A percentile compares a stretch with the other conserved stretches of the same genome.
phyloP scores from a whole-genome alignment of 2,113 vertebrate genomes.

The Colossoma macropomum region DNA sequence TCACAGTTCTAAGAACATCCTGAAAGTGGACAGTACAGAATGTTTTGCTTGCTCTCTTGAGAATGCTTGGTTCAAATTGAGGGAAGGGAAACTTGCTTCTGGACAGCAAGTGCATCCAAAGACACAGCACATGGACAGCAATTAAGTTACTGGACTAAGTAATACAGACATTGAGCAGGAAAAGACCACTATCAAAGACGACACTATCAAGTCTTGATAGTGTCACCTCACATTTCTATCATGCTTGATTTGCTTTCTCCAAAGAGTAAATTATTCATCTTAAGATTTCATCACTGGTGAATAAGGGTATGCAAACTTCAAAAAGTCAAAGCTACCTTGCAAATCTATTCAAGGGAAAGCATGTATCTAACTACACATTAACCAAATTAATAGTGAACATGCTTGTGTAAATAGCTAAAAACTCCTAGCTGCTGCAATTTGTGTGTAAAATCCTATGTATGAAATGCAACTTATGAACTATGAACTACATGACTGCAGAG shows the following conservation, averaged over 20 bases:
- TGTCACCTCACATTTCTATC: neutral
- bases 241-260: neutral
- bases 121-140: neutral
- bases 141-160: neutral
- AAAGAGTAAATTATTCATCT: neutral
- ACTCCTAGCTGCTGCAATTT: too few species aligned
- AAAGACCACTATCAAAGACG: neutral
- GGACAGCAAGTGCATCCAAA: neutral
- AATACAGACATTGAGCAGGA: too few species aligned
- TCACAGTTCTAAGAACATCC: slow-evolving; percentile 64
- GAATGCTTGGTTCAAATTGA: neutral
- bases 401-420: too few species aligned
- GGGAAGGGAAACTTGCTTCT: neutral
- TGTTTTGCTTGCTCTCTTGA: neutral
- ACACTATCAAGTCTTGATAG: neutral
- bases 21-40: neutral
- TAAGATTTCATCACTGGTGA: neutral
- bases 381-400: too few species aligned
- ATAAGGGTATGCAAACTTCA: neutral
- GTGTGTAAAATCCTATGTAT: too few species aligned
- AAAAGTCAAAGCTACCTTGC: neutral
- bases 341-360: too few species aligned
- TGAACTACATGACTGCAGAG: too few species aligned
- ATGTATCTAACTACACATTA: too few species aligned
- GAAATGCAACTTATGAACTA: too few species aligned